These are phyloP conservation scores for Sebastes hubbsi DNA, from an alignment of 2,797 vertebrate genomes.

Conservation along the genomic window DNA sequence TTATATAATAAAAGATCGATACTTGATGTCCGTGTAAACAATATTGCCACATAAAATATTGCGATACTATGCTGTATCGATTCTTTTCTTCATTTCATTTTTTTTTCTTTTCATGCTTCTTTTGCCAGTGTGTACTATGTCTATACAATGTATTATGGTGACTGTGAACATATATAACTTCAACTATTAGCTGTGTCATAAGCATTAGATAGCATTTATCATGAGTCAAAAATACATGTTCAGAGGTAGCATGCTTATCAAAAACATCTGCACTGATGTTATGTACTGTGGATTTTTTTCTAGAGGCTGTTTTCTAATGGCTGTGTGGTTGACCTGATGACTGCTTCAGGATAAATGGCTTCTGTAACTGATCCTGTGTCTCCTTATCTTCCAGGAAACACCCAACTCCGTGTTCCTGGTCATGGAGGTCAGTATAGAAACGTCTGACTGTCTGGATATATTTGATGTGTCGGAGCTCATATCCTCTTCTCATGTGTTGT, in stretches of 20 bases:
- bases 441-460: background rate
- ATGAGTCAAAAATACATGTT: background rate
- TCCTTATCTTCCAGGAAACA: slow-evolving; percentile 89
- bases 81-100: no score
- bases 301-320: background rate
- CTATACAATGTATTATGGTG: background rate
- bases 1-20: no score
- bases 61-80: no score
- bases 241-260: background rate
- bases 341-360: slow-evolving; percentile 13
- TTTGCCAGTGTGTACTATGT: background rate
- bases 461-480: background rate
- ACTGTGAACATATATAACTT: background rate
- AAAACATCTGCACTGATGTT: background rate
- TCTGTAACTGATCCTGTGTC: slow-evolving; percentile 50
- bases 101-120: background rate
- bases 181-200: background rate
- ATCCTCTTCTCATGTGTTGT: background rate
- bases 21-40: no score
- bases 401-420: slow-evolving; percentile 95
- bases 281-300: background rate
- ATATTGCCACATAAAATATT: no score
- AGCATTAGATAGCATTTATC: background rate
- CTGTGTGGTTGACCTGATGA: slow-evolving; percentile 5
- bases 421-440: slow-evolving; percentile 90